Base-by-base conservation (phyloP, 2,888 invertebrate genomes). In the Cynaeus angustus region DNA sequence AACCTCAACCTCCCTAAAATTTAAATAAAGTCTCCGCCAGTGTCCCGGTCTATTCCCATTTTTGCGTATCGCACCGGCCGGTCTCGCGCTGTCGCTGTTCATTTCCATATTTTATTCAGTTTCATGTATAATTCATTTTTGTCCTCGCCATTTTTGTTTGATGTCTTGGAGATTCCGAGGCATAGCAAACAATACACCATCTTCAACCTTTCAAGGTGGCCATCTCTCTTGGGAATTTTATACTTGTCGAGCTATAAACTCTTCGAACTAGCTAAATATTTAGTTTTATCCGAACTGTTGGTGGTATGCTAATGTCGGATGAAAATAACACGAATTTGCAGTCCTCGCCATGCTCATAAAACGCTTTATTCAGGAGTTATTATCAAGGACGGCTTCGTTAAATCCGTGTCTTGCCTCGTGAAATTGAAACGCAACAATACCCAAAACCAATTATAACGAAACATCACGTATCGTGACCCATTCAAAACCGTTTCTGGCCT, bases 91-190 rank as follows among this genome's bases (percentile, higher is more conserved):
- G 79, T 79, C 80, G 77, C 78, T 75, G 75, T 77, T 81, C 78
- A 82, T 83, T 82, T 82, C 81, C 83, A 83, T 83, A 83, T 81
- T 81, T 82, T 81, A 81, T 82, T 81, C 82, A 78, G 75, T 72
- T 81, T 83, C 83, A 83, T 83, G 83, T 83, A 81, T 83, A 83
- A 83, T 83, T 83, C 83, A 83, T 82, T 80, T 79, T 78, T 76
- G 79, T 61, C 53, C 52, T 53, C 55, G 78, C 73, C 79, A 78
- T 80, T 76, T 75, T 66, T 64, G 37, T 43, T 46, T 14, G 75
- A 74, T 74, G 76, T 78, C 77, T 77, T 78, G 64, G 72, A 74
- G 77, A 75, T 79, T 75, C 72, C 75, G 28, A 46, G 50, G 55
- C 33, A 59, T 28, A 41, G 41, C 59, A 41, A 66, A n/a, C n/a